Percentiles rank a stretch among this genome's conserved stretches.
Evolutionary conservation across 2,888 invertebrate genomes (phyloP).

Genomic region (Ichneumoninae sp.): DNA sequence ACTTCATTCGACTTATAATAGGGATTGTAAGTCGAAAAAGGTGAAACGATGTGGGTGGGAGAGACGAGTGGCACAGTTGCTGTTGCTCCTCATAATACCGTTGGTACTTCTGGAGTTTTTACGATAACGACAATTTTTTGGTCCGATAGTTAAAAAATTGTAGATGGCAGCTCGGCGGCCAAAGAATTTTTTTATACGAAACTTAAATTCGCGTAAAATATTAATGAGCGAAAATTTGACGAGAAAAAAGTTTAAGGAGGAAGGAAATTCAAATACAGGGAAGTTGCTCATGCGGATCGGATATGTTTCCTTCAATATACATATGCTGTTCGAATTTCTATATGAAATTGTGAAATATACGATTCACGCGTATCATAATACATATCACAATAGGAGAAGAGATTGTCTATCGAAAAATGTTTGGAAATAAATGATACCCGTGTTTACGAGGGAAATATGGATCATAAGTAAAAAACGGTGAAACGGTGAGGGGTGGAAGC

Average conservation of each 20-base stretch:
- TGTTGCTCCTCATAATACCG: neutral
- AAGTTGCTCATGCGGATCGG: too few species aligned
- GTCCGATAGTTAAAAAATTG: too few species aligned
- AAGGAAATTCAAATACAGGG: too few species aligned
- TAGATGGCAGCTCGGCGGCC: too few species aligned
- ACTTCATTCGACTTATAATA: neutral
- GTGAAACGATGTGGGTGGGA: neutral
- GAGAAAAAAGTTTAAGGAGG: too few species aligned
- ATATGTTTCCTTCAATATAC: too few species aligned
- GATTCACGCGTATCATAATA: neutral
- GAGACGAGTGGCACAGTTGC: conserved; percentile 7
- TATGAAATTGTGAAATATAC: neutral
- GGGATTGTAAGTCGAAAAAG: neutral
- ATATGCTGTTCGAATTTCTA: neutral
- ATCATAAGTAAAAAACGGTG: neutral
- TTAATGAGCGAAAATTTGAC: too few species aligned
- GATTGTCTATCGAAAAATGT: neutral
- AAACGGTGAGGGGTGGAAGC: neutral
- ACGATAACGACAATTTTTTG: conserved; percentile 35
- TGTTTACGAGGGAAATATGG: neutral
- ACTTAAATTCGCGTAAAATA: too few species aligned
- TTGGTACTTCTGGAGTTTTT: conserved; percentile 33
- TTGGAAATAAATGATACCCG: neutral
- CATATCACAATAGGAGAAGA: neutral
- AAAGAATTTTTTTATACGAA: too few species aligned